Evolutionary conservation across 2,113 vertebrate genomes (phyloP), one percentile per base, ranked within the genome.

Genomic region (Anser cygnoides): DNA sequence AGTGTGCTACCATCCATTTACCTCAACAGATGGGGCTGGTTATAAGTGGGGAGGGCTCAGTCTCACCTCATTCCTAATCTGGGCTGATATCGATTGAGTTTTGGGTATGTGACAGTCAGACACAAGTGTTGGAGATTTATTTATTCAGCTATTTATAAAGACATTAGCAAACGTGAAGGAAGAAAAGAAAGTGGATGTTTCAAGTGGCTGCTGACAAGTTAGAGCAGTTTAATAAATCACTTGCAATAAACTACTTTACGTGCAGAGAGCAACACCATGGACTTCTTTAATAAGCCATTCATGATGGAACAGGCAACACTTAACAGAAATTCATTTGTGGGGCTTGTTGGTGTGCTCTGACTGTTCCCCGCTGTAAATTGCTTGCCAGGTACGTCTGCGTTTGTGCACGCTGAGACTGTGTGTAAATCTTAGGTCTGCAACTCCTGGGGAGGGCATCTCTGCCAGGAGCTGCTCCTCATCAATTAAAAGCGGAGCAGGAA

Each of bases 151-250:
- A 49, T 96, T 96, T 95, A 96, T 93, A 90, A 84, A 92, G 95
- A 96, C 84, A 97, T 96, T 73, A 82, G 80, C 71, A 72, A 96
- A 91, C 55, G 50, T 91, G 80, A 90, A 94, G 68, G 84, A 23
- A 50, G 70, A 84, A 72, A 54, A 52, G 86, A 17, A 87, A 95
- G 84, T 37, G 90, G 92, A 84, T 50, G 91, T 89, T 96, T 91
- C 84, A 94, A 96, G 96, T 93, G 91, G 93, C 87, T 97, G 96
- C 86, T 95, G 97, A 97, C 95, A 97, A 95, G 93, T 66, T 89
- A 92, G 88, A 96, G 89, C 96, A 90, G 92, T 92, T 96, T 92
- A 96, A 96, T 97, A 96, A 96, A 97, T 97, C 97, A 96, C 91
- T 92, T 33, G 86, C 80, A 97, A 96, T 90, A 93, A 95, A 96